Percentiles rank a stretch among this genome's conserved stretches.
phyloP scores from a whole-genome alignment of 2,888 invertebrate genomes.

The Peribatodes rhomboidaria region DNA sequence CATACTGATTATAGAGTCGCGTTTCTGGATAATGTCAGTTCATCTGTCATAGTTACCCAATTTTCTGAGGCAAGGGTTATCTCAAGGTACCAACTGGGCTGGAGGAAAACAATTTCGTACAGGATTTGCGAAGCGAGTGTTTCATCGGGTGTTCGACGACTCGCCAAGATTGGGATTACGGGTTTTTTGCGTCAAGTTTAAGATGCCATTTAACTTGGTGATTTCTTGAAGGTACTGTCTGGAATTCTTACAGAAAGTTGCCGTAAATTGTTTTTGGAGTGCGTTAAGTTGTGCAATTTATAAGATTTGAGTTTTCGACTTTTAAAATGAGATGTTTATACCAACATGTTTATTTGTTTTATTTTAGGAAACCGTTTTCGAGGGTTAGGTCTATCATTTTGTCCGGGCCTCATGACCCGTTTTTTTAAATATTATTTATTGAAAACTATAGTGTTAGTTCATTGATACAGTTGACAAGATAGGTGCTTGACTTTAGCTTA shows the following conservation, averaged over 20 bases:
- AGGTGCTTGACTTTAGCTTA: no score
- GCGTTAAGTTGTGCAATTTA: conserved; percentile 14
- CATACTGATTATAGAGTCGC: conserved; percentile 26
- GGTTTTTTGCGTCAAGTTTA: conserved; percentile 40
- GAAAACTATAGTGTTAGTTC: no score
- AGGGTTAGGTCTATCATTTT: no score
- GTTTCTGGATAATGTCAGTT: conserved; percentile 61
- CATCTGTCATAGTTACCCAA: conserved; percentile 76
- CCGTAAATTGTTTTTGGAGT: conserved; percentile 33
- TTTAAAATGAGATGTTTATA: neutral
- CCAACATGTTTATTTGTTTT: no score
- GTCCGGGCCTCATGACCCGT: no score
- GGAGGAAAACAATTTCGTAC: conserved; percentile 61
- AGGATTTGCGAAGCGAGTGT: conserved; percentile 56
- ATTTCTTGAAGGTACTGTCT: conserved; percentile 39
- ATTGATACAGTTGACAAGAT: no score
- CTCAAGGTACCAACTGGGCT: conserved; percentile 52
- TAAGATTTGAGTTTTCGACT: neutral
- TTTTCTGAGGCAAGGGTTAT: conserved; percentile 65
- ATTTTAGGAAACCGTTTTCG: no score
- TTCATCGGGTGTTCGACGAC: conserved; percentile 54
- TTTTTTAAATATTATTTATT: no score
- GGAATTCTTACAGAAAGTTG: conserved; percentile 31
- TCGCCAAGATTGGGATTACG: conserved; percentile 44
- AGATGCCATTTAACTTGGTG: conserved; percentile 46